phyloP scores from a whole-genome alignment of 2,797 vertebrate species.

The Dendrocincla fuliginosa region DNA sequence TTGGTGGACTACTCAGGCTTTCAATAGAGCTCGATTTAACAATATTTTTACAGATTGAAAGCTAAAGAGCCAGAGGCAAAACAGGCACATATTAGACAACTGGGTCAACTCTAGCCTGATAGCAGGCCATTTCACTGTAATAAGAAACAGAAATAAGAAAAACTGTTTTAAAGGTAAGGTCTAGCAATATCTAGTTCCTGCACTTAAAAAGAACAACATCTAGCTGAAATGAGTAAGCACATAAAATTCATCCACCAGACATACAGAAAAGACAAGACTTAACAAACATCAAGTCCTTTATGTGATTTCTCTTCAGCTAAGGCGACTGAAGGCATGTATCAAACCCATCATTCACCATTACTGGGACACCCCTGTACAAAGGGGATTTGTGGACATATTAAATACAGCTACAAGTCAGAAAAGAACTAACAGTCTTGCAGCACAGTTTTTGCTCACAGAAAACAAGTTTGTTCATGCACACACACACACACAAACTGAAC shows the following conservation, averaged over 20 bases:
- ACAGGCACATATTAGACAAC: neutral
- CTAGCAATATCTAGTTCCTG: neutral
- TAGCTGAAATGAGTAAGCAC: neutral
- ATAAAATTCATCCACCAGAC: neutral
- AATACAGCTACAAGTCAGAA: slow-evolving; percentile 40
- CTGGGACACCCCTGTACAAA: neutral
- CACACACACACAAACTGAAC: neutral
- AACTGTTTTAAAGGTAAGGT: neutral
- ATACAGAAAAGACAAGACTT: neutral
- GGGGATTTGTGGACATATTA: neutral
- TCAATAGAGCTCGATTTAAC: neutral
- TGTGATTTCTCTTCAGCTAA: neutral
- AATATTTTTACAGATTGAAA: slow-evolving; percentile 27
- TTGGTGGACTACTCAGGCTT: neutral
- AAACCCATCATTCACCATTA: neutral
- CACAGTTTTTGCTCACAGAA: neutral
- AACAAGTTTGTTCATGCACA: neutral
- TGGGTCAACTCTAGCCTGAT: slow-evolving; percentile 14
- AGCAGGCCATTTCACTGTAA: neutral
- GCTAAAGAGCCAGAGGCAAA: neutral
- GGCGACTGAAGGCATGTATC: neutral
- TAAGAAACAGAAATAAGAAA: neutral
- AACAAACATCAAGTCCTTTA: neutral
- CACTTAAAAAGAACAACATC: neutral
- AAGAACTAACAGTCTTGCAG: slow-evolving; percentile 27